Evolutionary conservation across 2,888 invertebrate species (phyloP).

Genomic region (Napeogenes inachia): DNA sequence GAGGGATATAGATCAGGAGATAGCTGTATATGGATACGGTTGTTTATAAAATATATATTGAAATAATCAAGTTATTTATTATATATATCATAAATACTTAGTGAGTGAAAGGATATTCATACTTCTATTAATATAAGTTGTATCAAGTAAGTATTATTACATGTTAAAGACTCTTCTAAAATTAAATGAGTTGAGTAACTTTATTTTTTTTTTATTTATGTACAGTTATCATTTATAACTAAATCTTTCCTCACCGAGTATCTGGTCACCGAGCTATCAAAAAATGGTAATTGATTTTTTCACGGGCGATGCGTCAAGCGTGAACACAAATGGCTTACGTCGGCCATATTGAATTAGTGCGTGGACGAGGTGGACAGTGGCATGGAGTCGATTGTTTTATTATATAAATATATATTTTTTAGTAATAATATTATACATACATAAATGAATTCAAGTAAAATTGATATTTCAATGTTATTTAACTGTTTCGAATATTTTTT

Average conservation of each 20-base stretch:
- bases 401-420: neutral
- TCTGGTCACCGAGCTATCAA: constrained; percentile 60
- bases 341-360: constrained; percentile 76
- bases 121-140: no score
- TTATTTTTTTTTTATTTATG: neutral
- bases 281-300: constrained; percentile 76
- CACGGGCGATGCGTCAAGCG: constrained; percentile 74
- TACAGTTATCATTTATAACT: constrained; percentile 18
- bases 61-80: neutral
- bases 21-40: constrained; percentile 35
- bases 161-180: no score
- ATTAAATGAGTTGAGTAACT: no score
- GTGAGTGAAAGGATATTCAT: no score
- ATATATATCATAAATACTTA: no score
- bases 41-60: constrained; percentile 10
- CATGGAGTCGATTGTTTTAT: constrained; percentile 38
- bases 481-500: no score
- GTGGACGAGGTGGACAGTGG: constrained; percentile 57
- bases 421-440: neutral
- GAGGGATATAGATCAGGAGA: constrained; percentile 40
- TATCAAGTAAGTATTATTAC: neutral
- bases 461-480: no score
- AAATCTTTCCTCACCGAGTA: constrained; percentile 40
- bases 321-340: constrained; percentile 75
- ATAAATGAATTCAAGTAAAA: no score